A percentile compares a stretch with the other conserved stretches of the same genome.
Conservation (phyloP, 2,113 vertebrate genomes). For the Mormyrus iriodes region DNA sequence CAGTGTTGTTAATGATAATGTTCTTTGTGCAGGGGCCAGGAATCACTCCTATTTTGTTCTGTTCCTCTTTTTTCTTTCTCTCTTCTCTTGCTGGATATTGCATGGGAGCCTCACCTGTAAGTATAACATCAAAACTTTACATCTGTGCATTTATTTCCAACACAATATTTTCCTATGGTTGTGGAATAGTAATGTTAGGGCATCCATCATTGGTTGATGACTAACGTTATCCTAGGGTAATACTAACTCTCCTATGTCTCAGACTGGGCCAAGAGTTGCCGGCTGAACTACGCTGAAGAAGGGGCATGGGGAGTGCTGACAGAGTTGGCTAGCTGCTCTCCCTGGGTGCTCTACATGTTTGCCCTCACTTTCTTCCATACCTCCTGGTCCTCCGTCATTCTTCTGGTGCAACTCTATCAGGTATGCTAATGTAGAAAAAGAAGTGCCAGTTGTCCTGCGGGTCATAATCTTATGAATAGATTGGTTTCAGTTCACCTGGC, state of each 20-base stretch:
- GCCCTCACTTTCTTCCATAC: slow-evolving; percentile 66
- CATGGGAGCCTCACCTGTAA: slow-evolving; percentile 75
- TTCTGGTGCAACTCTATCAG: slow-evolving; percentile 84
- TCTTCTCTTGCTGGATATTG: slow-evolving; percentile 71
- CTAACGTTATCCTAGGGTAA: background rate
- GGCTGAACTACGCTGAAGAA: slow-evolving; percentile 57
- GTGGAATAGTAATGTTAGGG: background rate
- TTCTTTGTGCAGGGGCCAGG: slow-evolving; percentile 66
- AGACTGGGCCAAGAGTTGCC: slow-evolving; percentile 81
- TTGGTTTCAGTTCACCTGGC: background rate
- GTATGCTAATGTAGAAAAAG: slow-evolving; percentile 45
- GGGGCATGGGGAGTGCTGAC: slow-evolving; percentile 65
- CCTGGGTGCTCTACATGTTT: slow-evolving; percentile 79
- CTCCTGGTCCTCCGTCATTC: slow-evolving; percentile 64
- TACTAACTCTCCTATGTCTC: slow-evolving; percentile 3
- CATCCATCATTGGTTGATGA: background rate
- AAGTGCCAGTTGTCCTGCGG: background rate
- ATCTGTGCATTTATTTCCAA: background rate
- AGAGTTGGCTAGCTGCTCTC: slow-evolving; percentile 68
- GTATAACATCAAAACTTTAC: slow-evolving; percentile 42
- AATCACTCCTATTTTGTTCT: slow-evolving; percentile 83
- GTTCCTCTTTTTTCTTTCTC: slow-evolving; percentile 67
- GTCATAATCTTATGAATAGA: background rate
- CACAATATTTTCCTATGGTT: background rate
- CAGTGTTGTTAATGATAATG: background rate